Conservation (phyloP, 2,113 vertebrate species). For the Maccullochella peelii region DNA sequence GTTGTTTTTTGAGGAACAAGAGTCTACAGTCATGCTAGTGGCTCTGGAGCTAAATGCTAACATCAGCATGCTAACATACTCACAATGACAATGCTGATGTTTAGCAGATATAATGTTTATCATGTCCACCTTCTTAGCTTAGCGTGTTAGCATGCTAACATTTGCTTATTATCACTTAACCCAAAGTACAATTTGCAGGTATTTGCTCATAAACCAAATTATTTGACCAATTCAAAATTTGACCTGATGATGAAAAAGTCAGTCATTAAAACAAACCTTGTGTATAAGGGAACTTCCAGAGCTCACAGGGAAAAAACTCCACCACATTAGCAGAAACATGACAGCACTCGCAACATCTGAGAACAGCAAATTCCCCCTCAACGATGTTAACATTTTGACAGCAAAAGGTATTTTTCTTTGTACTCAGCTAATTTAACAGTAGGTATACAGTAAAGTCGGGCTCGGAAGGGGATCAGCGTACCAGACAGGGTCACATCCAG, state of each 20-base stretch:
- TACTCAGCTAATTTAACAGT: constrained; percentile 68
- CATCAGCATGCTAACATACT: background rate
- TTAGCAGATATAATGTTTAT: background rate
- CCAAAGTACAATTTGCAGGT: background rate
- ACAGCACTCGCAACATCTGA: constrained; percentile 26
- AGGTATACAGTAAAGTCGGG: background rate
- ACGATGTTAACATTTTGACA: constrained; percentile 48
- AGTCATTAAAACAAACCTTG: background rate
- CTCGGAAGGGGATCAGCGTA: constrained; percentile 35
- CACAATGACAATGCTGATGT: background rate
- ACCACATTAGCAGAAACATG: constrained; percentile 40
- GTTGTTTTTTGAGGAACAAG: background rate
- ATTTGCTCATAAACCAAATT: background rate
- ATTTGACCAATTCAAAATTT: too few species aligned
- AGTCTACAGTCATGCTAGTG: background rate
- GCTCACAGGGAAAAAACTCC: background rate
- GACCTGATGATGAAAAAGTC: background rate
- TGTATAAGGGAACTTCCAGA: background rate
- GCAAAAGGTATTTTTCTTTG: constrained; percentile 41
- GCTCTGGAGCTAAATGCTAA: background rate
- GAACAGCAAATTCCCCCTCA: constrained; percentile 30
- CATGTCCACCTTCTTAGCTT: too few species aligned
- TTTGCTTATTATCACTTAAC: background rate
- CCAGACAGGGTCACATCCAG: constrained; percentile 62
- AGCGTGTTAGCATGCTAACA: background rate